Evolutionary conservation across 1,140 invertebrate genomes (phyloP).

Genomic region (Diorhabda carinulata): DNA sequence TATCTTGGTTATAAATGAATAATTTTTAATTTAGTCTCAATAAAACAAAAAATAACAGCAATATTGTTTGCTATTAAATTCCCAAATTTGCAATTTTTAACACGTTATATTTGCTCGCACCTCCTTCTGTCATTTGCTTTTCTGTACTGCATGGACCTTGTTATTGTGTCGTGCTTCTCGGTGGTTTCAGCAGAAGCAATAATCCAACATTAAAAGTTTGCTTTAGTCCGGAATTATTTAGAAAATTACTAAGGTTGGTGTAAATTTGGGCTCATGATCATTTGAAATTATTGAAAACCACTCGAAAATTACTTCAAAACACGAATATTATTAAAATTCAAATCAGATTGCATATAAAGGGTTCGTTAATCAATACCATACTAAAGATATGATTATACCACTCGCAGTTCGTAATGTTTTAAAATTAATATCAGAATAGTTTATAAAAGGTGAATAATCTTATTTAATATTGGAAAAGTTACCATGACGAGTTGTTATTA

Average conservation of each 20-base stretch:
- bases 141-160: background rate
- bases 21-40: too few relatives aligned
- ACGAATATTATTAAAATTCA: conserved; percentile 33
- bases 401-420: too few relatives aligned
- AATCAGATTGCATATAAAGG: background rate
- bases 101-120: background rate
- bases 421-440: too few relatives aligned
- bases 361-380: too few relatives aligned
- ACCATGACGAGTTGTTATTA: too few relatives aligned
- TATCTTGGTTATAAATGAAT: too few relatives aligned
- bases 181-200: conserved; percentile 11
- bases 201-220: conserved; percentile 16
- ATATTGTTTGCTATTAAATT: too few relatives aligned
- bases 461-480: too few relatives aligned
- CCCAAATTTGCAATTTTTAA: too few relatives aligned
- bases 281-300: conserved; percentile 22
- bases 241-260: conserved; percentile 22
- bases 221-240: conserved; percentile 18
- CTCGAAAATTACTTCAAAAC: conserved; percentile 29
- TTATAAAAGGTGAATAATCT: too few relatives aligned
- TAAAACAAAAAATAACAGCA: too few relatives aligned
- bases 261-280: conserved; percentile 20
- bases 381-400: too few relatives aligned
- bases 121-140: background rate
- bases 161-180: conserved; percentile 11